phyloP scores from a whole-genome alignment of 2,888 invertebrate genomes.

The Noctua janthe region DNA sequence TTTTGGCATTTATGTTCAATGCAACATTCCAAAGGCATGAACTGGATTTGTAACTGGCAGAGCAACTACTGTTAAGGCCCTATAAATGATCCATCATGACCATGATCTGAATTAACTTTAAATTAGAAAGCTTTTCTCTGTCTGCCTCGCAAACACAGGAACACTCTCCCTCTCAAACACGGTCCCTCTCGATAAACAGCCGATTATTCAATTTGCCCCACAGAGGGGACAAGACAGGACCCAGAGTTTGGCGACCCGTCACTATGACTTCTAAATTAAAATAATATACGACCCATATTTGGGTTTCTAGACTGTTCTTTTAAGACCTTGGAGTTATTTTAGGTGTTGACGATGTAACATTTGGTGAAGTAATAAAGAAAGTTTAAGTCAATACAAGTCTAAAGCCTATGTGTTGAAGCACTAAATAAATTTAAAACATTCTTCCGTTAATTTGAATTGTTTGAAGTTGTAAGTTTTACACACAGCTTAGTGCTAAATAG shows the following conservation, averaged over 20 bases:
- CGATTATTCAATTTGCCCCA: slow-evolving; percentile 65
- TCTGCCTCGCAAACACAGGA: slow-evolving; percentile 29
- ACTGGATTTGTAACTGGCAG: not conserved
- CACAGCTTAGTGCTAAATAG: not conserved
- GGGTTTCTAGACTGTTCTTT: slow-evolving; percentile 41
- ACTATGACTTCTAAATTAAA: slow-evolving; percentile 58
- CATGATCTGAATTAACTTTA: slow-evolving; percentile 18
- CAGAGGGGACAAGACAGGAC: slow-evolving; percentile 59
- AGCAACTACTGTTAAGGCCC: not conserved
- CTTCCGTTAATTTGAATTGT: not conserved
- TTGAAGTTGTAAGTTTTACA: not conserved
- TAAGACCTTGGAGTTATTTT: slow-evolving; percentile 18
- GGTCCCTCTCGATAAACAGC: slow-evolving; percentile 55
- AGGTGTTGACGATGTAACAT: not conserved
- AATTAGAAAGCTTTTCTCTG: slow-evolving; percentile 55
- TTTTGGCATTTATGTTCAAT: not conserved
- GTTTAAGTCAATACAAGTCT: not conserved
- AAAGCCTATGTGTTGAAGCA: no score
- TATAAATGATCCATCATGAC: not conserved
- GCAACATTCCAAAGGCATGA: not conserved
- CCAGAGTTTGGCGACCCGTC: slow-evolving; percentile 62
- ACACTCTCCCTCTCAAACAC: slow-evolving; percentile 46
- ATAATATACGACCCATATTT: slow-evolving; percentile 57
- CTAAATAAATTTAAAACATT: not conserved
- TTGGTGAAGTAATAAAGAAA: not conserved